A percentile compares a stretch with the other conserved stretches of the same genome.
phyloP scores from a whole-genome alignment of 2,113 vertebrate species.

The Thunnus thynnus region DNA sequence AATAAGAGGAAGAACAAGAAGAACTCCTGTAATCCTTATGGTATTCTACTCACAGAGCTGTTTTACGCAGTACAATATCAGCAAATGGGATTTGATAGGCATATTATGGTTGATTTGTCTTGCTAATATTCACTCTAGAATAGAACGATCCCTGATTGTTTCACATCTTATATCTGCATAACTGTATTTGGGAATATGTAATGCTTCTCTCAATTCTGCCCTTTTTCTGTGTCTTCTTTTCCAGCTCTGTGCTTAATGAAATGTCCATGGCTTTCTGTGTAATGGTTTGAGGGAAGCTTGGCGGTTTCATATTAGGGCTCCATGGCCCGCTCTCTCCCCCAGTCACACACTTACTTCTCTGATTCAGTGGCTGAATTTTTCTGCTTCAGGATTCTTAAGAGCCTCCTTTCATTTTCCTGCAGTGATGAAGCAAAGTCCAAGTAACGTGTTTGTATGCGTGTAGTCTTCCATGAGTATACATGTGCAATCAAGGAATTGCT shows the following conservation, averaged over 20 bases:
- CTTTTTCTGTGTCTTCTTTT: slow-evolving; percentile 22
- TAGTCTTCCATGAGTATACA: neutral
- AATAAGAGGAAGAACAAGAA: slow-evolving; percentile 49
- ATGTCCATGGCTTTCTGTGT: slow-evolving; percentile 29
- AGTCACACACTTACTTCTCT: slow-evolving; percentile 36
- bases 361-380: slow-evolving; percentile 23
- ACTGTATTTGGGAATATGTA: slow-evolving; percentile 53
- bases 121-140: slow-evolving; percentile 58
- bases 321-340: neutral
- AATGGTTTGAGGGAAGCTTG: slow-evolving; percentile 48
- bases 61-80: slow-evolving; percentile 51
- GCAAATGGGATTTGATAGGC: slow-evolving; percentile 72
- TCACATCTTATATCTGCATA: slow-evolving; percentile 48
- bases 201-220: slow-evolving; percentile 11
- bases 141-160: slow-evolving; percentile 48
- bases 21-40: slow-evolving; percentile 64
- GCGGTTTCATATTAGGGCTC: slow-evolving; percentile 27
- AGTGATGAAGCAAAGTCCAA: slow-evolving; percentile 30
- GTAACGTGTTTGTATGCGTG: neutral
- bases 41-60: slow-evolving; percentile 50
- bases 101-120: slow-evolving; percentile 61
- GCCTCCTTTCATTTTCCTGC: slow-evolving; percentile 40
- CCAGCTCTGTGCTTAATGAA: slow-evolving; percentile 15
- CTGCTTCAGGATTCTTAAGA: slow-evolving; percentile 3
- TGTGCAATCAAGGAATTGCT: neutral